phyloP scores from a whole-genome alignment of 1,140 invertebrate species.

The Neelides sp. region DNA sequence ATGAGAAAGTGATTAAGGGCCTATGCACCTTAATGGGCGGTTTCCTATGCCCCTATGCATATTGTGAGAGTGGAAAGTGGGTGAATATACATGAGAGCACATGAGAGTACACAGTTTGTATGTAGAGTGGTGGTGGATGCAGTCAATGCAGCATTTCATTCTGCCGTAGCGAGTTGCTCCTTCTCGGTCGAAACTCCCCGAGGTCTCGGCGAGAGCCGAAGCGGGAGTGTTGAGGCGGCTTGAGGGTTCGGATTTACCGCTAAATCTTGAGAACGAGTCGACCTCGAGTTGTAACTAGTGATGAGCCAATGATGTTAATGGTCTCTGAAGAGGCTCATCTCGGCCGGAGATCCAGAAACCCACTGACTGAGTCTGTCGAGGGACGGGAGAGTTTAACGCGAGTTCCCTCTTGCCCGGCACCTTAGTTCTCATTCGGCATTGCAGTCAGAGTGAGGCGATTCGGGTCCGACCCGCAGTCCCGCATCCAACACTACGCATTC shows the following conservation, averaged over 20 bases:
- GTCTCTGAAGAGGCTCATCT: background rate
- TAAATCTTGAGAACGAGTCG: background rate
- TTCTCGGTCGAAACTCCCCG: conserved; percentile 8
- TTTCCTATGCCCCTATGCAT: no score
- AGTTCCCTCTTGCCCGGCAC: conserved; percentile 10
- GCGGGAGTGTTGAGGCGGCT: background rate
- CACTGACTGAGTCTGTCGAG: conserved; percentile 1
- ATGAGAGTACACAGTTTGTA: background rate
- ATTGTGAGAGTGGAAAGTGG: background rate
- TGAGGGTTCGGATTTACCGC: background rate
- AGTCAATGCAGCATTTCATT: conserved; percentile 14
- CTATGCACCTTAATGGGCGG: background rate
- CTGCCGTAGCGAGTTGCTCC: conserved; percentile 8
- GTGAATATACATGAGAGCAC: background rate
- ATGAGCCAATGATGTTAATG: background rate
- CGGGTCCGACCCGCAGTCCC: background rate
- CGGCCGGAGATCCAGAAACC: background rate
- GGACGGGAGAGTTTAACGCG: conserved; percentile 12
- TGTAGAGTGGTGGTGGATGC: no score
- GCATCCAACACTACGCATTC: conserved; percentile 2
- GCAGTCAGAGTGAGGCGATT: conserved; percentile 1
- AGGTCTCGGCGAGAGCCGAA: background rate
- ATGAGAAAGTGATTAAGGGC: background rate
- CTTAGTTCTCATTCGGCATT: conserved; percentile 19
- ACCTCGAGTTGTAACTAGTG: background rate